Conservation (phyloP, 2,797 vertebrate species). For the Leptoclinus maculatus region DNA sequence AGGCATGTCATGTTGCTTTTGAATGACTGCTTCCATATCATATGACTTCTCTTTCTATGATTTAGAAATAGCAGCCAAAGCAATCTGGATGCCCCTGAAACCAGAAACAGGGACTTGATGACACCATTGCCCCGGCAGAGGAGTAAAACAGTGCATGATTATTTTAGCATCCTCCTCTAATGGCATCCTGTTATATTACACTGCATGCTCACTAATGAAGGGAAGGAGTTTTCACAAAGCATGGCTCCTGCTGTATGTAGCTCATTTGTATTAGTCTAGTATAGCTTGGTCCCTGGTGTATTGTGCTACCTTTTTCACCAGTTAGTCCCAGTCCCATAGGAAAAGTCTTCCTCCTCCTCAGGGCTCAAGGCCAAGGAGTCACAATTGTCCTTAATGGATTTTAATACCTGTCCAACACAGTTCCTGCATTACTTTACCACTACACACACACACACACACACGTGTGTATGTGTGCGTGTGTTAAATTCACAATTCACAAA, state of each 20-base stretch:
- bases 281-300: slow-evolving; percentile 29
- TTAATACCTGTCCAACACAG: slow-evolving; percentile 20
- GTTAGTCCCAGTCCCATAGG: slow-evolving; percentile 40
- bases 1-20: slow-evolving; percentile 3
- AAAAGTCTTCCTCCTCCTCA: slow-evolving; percentile 41
- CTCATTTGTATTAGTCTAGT: slow-evolving; percentile 60
- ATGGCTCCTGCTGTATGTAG: slow-evolving; percentile 29
- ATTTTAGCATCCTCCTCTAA: slow-evolving; percentile 30
- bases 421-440: slow-evolving; percentile 3
- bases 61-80: slow-evolving; percentile 15
- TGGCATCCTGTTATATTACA: slow-evolving; percentile 35
- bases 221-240: slow-evolving; percentile 29
- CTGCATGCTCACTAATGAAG: slow-evolving; percentile 38
- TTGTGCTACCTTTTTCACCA: slow-evolving; percentile 49
- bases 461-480: too few relatives aligned
- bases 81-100: slow-evolving; percentile 14
- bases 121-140: background rate
- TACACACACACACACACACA: background rate
- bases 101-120: slow-evolving; percentile 4
- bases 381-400: slow-evolving; percentile 39
- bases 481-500: background rate
- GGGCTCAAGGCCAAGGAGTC: slow-evolving; percentile 33
- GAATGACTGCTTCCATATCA: slow-evolving; percentile 6
- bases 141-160: slow-evolving; percentile 19
- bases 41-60: background rate